Conservation (phyloP, 2,888 invertebrate species). For the Leptopilina syphax region DNA sequence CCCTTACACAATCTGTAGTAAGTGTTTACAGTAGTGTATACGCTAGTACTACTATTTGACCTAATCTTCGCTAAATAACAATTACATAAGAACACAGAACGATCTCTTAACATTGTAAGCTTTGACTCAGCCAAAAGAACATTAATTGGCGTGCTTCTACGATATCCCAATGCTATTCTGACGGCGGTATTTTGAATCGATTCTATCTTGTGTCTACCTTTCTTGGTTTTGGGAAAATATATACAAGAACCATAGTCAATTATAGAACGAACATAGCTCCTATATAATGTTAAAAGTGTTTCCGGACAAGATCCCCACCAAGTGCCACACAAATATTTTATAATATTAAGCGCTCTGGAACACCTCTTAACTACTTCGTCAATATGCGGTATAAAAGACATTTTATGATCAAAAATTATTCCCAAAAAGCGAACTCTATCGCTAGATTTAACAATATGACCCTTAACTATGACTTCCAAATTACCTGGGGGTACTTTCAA, state of each 20-base stretch:
- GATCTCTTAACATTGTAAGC: neutral
- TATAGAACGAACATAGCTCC: neutral
- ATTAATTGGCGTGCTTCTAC: constrained; percentile 50
- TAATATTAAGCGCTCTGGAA: no score
- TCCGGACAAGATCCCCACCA: no score
- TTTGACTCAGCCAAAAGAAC: constrained; percentile 43
- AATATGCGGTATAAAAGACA: constrained; percentile 4
- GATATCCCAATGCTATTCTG: constrained; percentile 48
- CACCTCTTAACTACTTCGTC: neutral
- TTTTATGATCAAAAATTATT: constrained; percentile 3
- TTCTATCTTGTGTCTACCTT: constrained; percentile 32
- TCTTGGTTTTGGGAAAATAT: neutral
- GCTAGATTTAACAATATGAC: neutral
- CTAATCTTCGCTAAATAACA: neutral
- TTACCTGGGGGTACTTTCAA: neutral
- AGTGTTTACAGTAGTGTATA: neutral
- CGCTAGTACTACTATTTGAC: neutral
- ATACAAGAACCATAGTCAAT: neutral
- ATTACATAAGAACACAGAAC: neutral
- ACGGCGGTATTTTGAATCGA: constrained; percentile 45
- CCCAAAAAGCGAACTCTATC: neutral
- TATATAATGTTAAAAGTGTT: neutral
- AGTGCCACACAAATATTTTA: no score
- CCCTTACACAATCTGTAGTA: neutral
- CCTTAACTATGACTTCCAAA: neutral